Percentiles rank a stretch among this genome's conserved stretches.
Evolutionary conservation across 2,797 vertebrate species (phyloP).

Genomic region (Pteropus rufus): DNA sequence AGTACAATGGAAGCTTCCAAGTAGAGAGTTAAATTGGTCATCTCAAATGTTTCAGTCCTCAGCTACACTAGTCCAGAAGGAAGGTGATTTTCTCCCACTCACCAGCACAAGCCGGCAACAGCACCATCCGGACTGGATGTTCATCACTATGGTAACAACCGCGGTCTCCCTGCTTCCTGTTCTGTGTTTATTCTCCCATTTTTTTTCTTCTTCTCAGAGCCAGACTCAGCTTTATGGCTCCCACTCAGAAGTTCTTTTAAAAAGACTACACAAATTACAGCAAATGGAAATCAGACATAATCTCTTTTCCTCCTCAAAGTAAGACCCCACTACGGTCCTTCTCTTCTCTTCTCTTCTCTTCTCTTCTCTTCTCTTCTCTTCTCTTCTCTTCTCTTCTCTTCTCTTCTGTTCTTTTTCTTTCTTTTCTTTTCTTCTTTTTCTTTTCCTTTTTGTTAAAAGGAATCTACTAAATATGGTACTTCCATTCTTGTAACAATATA

Average conservation of each 20-base stretch:
- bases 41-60: constrained; percentile 17
- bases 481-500: neutral
- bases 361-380: neutral
- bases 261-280: constrained; percentile 28
- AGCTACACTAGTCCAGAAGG: neutral
- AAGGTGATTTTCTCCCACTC: constrained; percentile 36
- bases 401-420: neutral
- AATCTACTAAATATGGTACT: neutral
- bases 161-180: constrained; percentile 5
- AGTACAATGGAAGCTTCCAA: neutral
- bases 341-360: neutral
- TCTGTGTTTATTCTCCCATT: constrained; percentile 33
- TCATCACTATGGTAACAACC: constrained; percentile 58
- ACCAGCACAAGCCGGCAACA: neutral
- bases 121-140: neutral
- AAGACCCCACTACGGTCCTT: neutral
- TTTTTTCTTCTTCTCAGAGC: neutral
- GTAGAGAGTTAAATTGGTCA: constrained; percentile 15
- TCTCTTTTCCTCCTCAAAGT: constrained; percentile 25
- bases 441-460: neutral
- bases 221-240: constrained; percentile 15
- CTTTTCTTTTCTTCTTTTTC: neutral
- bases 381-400: neutral
- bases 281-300: constrained; percentile 21
- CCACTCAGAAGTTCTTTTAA: constrained; percentile 21